phyloP scores from a whole-genome alignment of 2,797 vertebrate genomes.

The Cossypha niveicapilla region DNA sequence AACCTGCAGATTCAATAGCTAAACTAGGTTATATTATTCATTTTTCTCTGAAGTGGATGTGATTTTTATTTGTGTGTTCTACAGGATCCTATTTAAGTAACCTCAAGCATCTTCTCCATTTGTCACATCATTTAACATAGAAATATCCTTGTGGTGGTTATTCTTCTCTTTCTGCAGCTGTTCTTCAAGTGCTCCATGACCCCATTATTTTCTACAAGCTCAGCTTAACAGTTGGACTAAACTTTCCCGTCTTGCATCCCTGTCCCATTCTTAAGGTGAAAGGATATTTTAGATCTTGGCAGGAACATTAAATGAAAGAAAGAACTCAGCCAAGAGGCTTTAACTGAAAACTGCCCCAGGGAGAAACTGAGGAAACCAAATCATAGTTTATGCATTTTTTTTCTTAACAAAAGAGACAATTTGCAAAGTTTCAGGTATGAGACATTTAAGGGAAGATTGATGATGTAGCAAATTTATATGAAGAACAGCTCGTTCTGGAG shows the following conservation, averaged over 20 bases:
- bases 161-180: background rate
- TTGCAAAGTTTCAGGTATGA: background rate
- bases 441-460: background rate
- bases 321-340: background rate
- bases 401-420: background rate
- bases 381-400: background rate
- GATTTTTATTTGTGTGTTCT: background rate
- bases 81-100: background rate
- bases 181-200: background rate
- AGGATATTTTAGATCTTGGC: background rate
- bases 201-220: background rate
- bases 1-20: background rate
- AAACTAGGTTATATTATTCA: background rate
- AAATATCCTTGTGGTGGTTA: background rate
- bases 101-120: background rate
- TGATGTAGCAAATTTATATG: background rate
- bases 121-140: background rate
- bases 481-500: background rate
- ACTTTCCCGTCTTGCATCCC: background rate
- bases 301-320: background rate
- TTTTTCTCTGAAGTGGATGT: background rate
- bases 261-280: background rate
- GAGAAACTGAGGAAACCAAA: background rate
- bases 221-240: background rate
- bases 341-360: background rate